Evolutionary conservation across 2,888 invertebrate genomes (phyloP).

Genomic region (Empis livida): DNA sequence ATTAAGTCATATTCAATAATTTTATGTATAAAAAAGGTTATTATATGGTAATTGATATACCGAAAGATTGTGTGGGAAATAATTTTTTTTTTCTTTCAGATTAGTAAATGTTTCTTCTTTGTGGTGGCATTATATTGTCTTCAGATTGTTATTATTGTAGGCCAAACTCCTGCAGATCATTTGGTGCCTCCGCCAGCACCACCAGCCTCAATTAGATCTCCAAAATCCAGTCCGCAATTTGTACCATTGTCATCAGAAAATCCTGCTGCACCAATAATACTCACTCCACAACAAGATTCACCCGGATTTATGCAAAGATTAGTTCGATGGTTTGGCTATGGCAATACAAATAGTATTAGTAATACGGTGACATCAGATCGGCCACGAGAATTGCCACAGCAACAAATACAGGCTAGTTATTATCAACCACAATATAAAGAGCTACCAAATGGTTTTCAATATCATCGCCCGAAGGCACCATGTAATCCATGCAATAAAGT

Average conservation of each 20-base stretch:
- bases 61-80: no score
- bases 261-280: slow-evolving; percentile 7
- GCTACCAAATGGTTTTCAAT: slow-evolving; percentile 11
- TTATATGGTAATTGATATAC: no score
- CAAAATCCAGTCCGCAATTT: neutral
- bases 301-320: slow-evolving; percentile 32
- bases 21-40: no score
- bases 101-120: slow-evolving; percentile 4
- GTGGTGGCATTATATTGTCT: no score
- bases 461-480: slow-evolving; percentile 38
- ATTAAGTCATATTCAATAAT: no score
- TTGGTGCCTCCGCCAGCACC: slow-evolving; percentile 26
- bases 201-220: slow-evolving; percentile 2
- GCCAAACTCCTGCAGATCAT: slow-evolving; percentile 24
- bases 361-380: neutral
- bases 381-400: slow-evolving; percentile 6
- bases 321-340: slow-evolving; percentile 34
- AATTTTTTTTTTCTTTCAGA: slow-evolving; percentile 6
- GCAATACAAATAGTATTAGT: slow-evolving; percentile 12
- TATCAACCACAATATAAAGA: slow-evolving; percentile 13
- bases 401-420: slow-evolving; percentile 12
- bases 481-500: slow-evolving; percentile 68
- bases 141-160: slow-evolving; percentile 2
- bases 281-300: slow-evolving; percentile 12
- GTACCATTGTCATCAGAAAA: neutral